These are phyloP conservation scores for Apocrypta bakeri DNA, from an alignment of 1,140 invertebrate species.

Conservation along the genomic window DNA sequence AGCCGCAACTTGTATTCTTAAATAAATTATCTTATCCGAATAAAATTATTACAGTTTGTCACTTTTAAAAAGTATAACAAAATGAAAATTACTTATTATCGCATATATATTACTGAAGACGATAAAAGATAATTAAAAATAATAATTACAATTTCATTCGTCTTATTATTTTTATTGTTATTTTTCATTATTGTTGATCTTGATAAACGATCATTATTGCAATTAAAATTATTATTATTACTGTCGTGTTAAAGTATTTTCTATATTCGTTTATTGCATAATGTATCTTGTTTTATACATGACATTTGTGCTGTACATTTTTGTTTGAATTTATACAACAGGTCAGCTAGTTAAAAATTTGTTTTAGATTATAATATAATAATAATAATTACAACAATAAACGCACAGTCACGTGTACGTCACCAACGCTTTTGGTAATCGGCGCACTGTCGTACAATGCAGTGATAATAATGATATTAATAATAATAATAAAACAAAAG, in stretches of 20 bases:
- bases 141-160: neutral
- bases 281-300: neutral
- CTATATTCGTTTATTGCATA: neutral
- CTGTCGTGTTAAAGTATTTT: neutral
- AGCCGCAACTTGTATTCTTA: neutral
- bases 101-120: neutral
- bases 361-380: neutral
- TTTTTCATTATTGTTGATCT: too few species aligned
- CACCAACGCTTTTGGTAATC: neutral
- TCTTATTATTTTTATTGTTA: neutral
- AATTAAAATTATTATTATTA: neutral
- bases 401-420: neutral
- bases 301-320: neutral
- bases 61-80: neutral
- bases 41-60: neutral
- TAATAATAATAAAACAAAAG: constrained; percentile 53
- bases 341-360: neutral
- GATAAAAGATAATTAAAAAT: constrained; percentile 1
- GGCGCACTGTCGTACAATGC: neutral
- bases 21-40: neutral
- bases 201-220: too few species aligned
- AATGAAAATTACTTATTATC: neutral
- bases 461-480: constrained; percentile 51
- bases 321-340: neutral
- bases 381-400: constrained; percentile 46